Percentiles rank a stretch among this genome's conserved stretches.
Evolutionary conservation across 2,113 vertebrate genomes (phyloP).

Genomic region (Panthera tigris): DNA sequence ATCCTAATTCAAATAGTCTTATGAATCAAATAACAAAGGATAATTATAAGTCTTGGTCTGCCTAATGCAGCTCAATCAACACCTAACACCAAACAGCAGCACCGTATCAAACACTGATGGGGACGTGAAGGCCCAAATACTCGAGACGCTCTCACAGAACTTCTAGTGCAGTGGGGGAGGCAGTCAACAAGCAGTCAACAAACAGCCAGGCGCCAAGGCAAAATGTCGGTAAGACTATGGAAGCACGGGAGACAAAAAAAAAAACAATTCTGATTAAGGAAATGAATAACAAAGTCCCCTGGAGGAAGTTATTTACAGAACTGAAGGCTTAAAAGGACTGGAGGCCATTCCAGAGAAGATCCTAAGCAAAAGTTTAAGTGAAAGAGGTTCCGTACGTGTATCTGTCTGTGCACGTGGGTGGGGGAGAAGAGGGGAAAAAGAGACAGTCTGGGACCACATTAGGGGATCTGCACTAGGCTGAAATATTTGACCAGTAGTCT

Average conservation of each 20-base stretch:
- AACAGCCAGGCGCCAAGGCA: neutral
- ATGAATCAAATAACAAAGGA: neutral
- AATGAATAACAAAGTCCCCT: neutral
- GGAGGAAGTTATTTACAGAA: neutral
- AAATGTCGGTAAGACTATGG: neutral
- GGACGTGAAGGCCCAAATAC: neutral
- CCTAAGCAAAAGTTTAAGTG: fast-evolving
- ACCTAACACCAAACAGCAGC: neutral
- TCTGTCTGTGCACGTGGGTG: neutral
- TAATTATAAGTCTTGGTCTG: neutral
- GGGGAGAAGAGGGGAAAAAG: neutral
- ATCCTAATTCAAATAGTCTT: neutral
- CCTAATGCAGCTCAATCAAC: neutral
- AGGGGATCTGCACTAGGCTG: neutral
- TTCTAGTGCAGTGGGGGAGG: neutral
- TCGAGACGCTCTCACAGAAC: neutral
- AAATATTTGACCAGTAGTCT: neutral
- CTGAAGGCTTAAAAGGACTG: neutral
- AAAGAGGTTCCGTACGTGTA: neutral
- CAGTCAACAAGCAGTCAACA: neutral
- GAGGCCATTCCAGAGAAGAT: neutral
- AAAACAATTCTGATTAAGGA: neutral
- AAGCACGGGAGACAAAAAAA: neutral
- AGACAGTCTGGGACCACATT: neutral
- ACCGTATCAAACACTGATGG: fast-evolving